Evolutionary conservation across 2,888 invertebrate species (phyloP).

Genomic region (Dryobotodes eremita): DNA sequence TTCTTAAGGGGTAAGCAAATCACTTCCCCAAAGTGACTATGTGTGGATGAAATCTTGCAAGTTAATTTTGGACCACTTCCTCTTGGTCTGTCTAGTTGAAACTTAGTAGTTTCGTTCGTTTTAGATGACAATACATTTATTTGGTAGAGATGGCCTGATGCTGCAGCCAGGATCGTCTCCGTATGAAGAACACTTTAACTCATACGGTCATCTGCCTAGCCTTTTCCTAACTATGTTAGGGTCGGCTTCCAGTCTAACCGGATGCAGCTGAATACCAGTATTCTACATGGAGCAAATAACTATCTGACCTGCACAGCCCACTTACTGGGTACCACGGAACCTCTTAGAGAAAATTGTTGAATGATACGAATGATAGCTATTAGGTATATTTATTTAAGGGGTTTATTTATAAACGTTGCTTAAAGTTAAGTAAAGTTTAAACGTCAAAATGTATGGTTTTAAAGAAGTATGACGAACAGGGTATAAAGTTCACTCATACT

Average conservation of each 20-base stretch:
- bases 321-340: background rate
- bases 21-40: background rate
- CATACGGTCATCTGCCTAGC: background rate
- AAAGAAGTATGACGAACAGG: too few species aligned
- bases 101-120: background rate
- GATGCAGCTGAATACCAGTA: background rate
- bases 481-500: too few species aligned
- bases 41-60: background rate
- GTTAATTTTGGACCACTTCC: background rate
- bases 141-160: background rate
- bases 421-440: too few species aligned
- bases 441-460: too few species aligned
- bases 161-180: background rate
- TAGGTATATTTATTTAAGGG: too few species aligned
- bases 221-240: background rate
- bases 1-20: background rate
- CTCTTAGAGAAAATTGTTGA: too few species aligned
- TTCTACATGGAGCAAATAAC: background rate
- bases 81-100: background rate
- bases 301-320: background rate
- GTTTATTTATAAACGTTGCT: too few species aligned
- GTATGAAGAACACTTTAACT: background rate
- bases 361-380: too few species aligned
- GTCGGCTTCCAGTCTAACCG: background rate
- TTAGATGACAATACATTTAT: slow-evolving; percentile 1